Evolutionary conservation across 1,140 invertebrate species (phyloP).

Genomic region (Dendroctonus valens): DNA sequence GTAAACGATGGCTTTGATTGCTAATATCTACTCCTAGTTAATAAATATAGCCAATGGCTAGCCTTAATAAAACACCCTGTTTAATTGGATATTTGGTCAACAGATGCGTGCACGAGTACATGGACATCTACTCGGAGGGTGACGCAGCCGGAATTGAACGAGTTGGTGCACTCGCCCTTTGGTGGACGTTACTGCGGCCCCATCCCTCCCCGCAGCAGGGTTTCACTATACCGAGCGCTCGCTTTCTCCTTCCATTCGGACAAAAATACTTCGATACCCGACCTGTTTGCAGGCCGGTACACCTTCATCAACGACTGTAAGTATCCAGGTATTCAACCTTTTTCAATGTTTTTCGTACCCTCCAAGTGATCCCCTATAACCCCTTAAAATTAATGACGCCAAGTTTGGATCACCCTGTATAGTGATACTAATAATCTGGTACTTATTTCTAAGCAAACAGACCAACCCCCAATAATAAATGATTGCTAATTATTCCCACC

Average conservation of each 20-base stretch:
- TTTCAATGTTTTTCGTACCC: too few relatives aligned
- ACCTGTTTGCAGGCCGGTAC: slow-evolving; percentile 83
- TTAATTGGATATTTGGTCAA: slow-evolving; percentile 1
- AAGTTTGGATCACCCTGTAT: too few relatives aligned
- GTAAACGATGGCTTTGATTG: too few relatives aligned
- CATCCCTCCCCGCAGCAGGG: slow-evolving; percentile 83
- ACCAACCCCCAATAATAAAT: too few relatives aligned
- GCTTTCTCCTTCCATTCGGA: slow-evolving; percentile 96
- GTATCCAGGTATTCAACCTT: slow-evolving; percentile 47
- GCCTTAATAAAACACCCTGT: slow-evolving; percentile 1
- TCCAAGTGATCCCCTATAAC: too few relatives aligned
- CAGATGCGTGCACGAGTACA: slow-evolving; percentile 94
- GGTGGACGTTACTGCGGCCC: slow-evolving; percentile 96
- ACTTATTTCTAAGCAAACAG: too few relatives aligned
- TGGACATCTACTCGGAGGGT: slow-evolving; percentile 97
- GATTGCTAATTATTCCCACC: too few relatives aligned
- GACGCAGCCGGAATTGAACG: slow-evolving; percentile 76
- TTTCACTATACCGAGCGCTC: slow-evolving; percentile 88
- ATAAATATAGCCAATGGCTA: too few relatives aligned
- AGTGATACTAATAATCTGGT: too few relatives aligned
- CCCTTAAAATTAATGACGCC: too few relatives aligned
- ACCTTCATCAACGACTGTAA: slow-evolving; percentile 93
- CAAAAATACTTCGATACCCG: slow-evolving; percentile 73
- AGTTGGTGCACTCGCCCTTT: slow-evolving; percentile 93
- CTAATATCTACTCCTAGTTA: too few relatives aligned